Evolutionary conservation across 2,797 vertebrate species (phyloP).

Genomic region (Alcedo atthis): DNA sequence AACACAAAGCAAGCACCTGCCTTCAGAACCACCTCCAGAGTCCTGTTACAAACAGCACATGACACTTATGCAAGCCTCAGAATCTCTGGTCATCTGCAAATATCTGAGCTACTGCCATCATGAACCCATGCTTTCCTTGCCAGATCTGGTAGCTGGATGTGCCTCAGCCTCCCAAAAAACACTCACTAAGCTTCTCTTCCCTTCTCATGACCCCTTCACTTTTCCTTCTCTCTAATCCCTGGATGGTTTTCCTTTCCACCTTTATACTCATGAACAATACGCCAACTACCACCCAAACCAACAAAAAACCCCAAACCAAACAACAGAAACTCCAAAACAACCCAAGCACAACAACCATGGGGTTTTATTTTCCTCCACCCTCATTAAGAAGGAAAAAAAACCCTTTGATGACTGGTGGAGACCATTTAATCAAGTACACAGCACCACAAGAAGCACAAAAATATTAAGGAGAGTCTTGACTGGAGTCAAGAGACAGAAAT

Average conservation of each 20-base stretch:
- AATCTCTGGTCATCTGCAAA: neutral
- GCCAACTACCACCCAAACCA: neutral
- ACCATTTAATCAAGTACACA: neutral
- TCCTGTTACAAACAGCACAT: neutral
- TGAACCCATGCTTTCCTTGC: neutral
- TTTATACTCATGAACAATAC: neutral
- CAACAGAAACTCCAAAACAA: neutral
- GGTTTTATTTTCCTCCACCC: neutral
- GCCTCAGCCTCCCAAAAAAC: neutral
- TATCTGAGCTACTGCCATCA: constrained; percentile 9
- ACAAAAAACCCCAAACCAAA: neutral
- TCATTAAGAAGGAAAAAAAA: neutral
- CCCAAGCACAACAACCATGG: neutral
- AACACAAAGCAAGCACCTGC: constrained; percentile 7
- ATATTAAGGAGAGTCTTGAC: neutral
- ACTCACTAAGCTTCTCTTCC: neutral
- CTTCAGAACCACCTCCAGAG: constrained; percentile 7
- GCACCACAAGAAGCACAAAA: neutral
- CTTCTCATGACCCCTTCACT: neutral
- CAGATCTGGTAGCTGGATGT: neutral
- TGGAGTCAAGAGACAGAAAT: neutral
- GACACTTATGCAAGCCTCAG: constrained; percentile 28
- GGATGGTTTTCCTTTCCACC: neutral
- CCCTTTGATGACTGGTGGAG: neutral
- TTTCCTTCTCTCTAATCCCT: neutral